These are phyloP conservation scores for Eustalomyia histrio DNA, from an alignment of 2,888 invertebrate species.

Conservation along the genomic window DNA sequence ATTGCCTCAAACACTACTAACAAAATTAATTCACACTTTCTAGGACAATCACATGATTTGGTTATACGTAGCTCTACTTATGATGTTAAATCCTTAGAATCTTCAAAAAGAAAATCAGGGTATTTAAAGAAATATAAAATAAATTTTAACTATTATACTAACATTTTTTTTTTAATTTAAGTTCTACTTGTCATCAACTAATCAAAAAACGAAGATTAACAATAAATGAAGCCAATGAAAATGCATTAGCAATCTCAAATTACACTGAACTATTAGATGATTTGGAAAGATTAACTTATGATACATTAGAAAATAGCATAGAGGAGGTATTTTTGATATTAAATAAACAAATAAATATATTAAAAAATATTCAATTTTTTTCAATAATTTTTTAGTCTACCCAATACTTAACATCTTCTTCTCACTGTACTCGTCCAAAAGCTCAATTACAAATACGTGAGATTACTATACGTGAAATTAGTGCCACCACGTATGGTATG, in stretches of 20 bases:
- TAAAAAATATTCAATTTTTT: neutral
- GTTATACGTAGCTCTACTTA: conserved; percentile 30
- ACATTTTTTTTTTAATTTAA: conserved; percentile 15
- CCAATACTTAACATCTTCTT: neutral
- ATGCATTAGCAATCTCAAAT: conserved; percentile 3
- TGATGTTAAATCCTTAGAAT: conserved; percentile 8
- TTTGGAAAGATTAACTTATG: conserved; percentile 43
- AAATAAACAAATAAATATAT: neutral
- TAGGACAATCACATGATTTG: conserved; percentile 42
- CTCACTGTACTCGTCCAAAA: neutral
- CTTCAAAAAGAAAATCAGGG: conserved; percentile 49
- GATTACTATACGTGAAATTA: conserved; percentile 69
- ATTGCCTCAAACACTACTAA: neutral
- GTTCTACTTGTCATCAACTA: conserved; percentile 12
- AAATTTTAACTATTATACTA: neutral
- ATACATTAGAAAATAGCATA: conserved; percentile 2
- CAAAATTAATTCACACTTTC: neutral
- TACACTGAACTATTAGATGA: conserved; percentile 56
- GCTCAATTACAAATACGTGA: conserved; percentile 62
- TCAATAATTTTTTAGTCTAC: neutral
- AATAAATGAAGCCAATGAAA: conserved; percentile 25
- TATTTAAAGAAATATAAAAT: conserved; percentile 2
- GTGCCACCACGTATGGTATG: conserved; percentile 40
- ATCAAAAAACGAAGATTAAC: conserved; percentile 52
- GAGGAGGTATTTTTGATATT: conserved; percentile 37